phyloP scores from a whole-genome alignment of 2,888 invertebrate genomes.

The Tribolium freemani region DNA sequence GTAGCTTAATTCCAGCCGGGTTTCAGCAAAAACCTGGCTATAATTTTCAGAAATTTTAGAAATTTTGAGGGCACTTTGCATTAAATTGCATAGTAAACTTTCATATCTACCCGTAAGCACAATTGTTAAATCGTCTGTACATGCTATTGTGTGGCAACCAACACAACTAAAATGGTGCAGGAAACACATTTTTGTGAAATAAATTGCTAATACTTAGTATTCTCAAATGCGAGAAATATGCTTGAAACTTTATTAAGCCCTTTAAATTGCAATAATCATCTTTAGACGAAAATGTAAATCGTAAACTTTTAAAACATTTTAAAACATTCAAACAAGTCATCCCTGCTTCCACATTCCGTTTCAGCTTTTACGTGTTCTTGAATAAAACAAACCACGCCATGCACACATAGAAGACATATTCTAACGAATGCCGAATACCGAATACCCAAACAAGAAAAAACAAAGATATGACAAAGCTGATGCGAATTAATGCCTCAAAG shows the following conservation, averaged over 20 bases:
- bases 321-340: constrained; percentile 1
- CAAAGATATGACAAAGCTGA: constrained; percentile 12
- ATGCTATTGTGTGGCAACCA: background rate
- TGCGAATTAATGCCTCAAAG: background rate
- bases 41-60: background rate
- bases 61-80: background rate
- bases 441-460: background rate
- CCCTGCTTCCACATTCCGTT: constrained; percentile 10
- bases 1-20: background rate
- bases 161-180: background rate
- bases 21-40: background rate
- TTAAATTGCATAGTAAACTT: background rate
- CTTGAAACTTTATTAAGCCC: too few relatives aligned
- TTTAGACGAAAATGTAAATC: background rate
- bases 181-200: background rate
- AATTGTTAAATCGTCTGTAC: background rate
- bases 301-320: background rate
- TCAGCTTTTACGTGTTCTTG: constrained; percentile 21
- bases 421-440: constrained; percentile 11
- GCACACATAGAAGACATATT: constrained; percentile 3
- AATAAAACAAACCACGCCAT: constrained; percentile 15
- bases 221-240: background rate
- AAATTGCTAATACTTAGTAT: background rate
- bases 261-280: too few relatives aligned
- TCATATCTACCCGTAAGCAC: background rate